phyloP scores from a whole-genome alignment of 2,888 invertebrate species.

The Ormyrus nitidulus region DNA sequence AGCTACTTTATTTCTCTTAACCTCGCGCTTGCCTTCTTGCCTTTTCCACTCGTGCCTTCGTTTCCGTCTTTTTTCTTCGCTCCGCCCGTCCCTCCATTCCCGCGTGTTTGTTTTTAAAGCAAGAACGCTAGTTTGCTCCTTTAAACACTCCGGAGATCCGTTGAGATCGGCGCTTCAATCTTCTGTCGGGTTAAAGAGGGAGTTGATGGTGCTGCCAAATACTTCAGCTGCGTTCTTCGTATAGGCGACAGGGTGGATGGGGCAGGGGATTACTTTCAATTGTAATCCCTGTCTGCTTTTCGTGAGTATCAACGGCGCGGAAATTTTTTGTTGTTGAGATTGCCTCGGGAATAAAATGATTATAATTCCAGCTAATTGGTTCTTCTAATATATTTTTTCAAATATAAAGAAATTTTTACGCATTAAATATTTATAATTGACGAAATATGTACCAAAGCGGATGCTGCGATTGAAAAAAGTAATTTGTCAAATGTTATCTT shows the following conservation, averaged over 20 bases:
- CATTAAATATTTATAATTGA: too few species aligned
- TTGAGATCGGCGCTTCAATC: slow-evolving; percentile 30
- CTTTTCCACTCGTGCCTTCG: background rate
- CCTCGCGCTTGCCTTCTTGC: background rate
- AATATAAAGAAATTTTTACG: too few species aligned
- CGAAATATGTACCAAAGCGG: too few species aligned
- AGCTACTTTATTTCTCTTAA: slow-evolving; percentile 49
- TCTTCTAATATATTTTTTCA: too few species aligned
- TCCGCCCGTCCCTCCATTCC: background rate
- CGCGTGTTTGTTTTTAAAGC: slow-evolving; percentile 26
- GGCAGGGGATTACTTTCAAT: background rate
- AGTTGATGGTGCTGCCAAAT: background rate
- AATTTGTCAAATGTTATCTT: too few species aligned
- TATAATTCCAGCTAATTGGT: too few species aligned
- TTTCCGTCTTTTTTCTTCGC: background rate
- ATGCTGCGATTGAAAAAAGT: too few species aligned
- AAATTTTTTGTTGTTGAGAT: too few species aligned
- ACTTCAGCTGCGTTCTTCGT: too few species aligned
- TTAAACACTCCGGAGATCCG: background rate
- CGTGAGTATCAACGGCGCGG: too few species aligned
- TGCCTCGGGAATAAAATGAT: too few species aligned
- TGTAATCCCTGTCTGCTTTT: background rate
- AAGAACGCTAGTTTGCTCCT: slow-evolving; percentile 1
- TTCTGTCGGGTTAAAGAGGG: slow-evolving; percentile 13
- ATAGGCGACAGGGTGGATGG: too few species aligned